Percentiles rank a stretch among this genome's conserved stretches.
Evolutionary conservation across 2,888 invertebrate species (phyloP).

Genomic region (Idaea aversata): DNA sequence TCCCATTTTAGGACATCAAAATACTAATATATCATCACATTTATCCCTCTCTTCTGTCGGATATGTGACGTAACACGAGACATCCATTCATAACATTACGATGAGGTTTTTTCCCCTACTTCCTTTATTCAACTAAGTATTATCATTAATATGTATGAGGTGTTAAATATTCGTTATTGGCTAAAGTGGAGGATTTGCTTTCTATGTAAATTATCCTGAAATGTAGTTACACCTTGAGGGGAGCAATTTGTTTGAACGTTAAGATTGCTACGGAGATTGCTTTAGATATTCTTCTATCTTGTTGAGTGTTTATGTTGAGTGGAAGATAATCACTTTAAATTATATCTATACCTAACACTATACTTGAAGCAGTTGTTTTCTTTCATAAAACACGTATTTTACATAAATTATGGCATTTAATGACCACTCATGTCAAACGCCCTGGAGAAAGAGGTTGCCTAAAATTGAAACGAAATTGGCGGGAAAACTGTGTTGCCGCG

Average conservation of each 20-base stretch:
- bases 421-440: too few species aligned
- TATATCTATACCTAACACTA: too few species aligned
- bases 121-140: constrained; percentile 19
- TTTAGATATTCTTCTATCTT: background rate
- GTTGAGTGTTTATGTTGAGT: background rate
- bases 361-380: too few species aligned
- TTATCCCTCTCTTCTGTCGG: background rate
- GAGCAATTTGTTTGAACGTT: constrained; percentile 15
- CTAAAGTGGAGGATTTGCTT: constrained; percentile 24
- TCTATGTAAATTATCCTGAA: constrained; percentile 19
- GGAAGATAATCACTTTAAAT: background rate
- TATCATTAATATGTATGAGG: constrained; percentile 30
- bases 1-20: background rate
- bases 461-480: too few species aligned
- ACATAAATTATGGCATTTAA: too few species aligned
- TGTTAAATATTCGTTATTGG: constrained; percentile 24
- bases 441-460: too few species aligned
- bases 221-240: constrained; percentile 17
- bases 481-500: too few species aligned
- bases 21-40: background rate
- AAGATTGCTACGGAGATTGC: constrained; percentile 4
- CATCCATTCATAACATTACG: background rate
- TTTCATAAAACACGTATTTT: too few species aligned
- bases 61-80: background rate
- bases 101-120: background rate